Base-by-base conservation (phyloP, 2,888 invertebrate species). In the Lycophotia porphyrea region DNA sequence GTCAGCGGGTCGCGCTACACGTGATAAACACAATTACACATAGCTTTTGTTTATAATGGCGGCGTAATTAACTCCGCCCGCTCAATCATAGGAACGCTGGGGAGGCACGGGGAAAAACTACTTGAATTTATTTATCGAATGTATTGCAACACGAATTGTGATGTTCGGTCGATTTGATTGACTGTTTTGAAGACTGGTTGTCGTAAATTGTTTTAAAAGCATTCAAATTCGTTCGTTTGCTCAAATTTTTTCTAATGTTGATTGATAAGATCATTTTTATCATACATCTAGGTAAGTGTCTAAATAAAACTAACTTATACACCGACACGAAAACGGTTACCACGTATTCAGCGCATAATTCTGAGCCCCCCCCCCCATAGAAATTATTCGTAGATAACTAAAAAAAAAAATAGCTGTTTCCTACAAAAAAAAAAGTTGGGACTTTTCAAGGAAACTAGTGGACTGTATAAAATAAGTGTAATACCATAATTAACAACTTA, bases 1-100 rank as follows among this genome's bases (percentile, higher is more conserved):
- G 90, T 91, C 89, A 91, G 83, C 87, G 74, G 90, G 89, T 90
- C 90, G 84, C 87, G 84, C 80, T 77, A 79, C 76, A 84, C 84
- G 81, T 78, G 84, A 84, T 74, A 64, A 81, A 78, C 81, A 74
- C 81, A 84, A 74, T 74, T 81, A 84, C 64, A 74, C 42, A 72
- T 66, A 47, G 80, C 71, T 71, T 72, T 81, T 84, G 84, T 84
- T 84, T 74, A 71, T 83, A 83, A 84, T 65, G 49, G 71, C 64
- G 63, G 60, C 24, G 74, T 72, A 81, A 84, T 84, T 84, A 84
- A 83, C 65, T 74, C 58, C 73, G 44, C 34, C 67, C 55, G 42
- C 61, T 74, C 71, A 58, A n/a, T 68, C 65, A 60, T 36, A 67
- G 31, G 44, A 66, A 52, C 18, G 47, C 21, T 49, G 58, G 49